Conservation (phyloP, 2,888 invertebrate species). For the Rhyacophila evoluta region DNA sequence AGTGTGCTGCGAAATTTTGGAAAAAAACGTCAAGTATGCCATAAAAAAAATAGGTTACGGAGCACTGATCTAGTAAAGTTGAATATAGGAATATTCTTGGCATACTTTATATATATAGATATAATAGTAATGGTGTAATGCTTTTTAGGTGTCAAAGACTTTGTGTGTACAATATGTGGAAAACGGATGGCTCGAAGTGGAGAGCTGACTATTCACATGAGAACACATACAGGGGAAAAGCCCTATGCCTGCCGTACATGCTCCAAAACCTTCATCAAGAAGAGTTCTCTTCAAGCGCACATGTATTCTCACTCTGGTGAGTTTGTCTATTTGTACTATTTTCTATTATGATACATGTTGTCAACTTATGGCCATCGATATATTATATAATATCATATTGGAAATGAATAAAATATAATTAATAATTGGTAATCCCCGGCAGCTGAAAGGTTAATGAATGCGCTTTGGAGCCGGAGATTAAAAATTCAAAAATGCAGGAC, state of each 20-base stretch:
- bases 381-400: no score
- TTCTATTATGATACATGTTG: no score
- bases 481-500: no score
- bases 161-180: conserved; percentile 52
- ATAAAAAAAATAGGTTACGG: background rate
- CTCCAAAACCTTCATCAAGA: conserved; percentile 52
- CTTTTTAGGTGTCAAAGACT: conserved; percentile 48
- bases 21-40: no score
- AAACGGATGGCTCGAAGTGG: conserved; percentile 53
- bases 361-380: no score
- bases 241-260: conserved; percentile 47
- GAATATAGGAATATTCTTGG: background rate
- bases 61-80: background rate
- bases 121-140: background rate
- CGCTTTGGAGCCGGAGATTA: no score
- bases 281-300: conserved; percentile 50
- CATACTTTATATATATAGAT: background rate
- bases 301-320: conserved; percentile 51
- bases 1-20: no score
- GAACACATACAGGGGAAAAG: conserved; percentile 53
- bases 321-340: no score
- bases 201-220: conserved; percentile 52
- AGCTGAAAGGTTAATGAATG: no score
- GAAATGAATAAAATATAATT: no score
- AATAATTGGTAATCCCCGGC: no score